phyloP scores from a whole-genome alignment of 2,113 vertebrate species.

The Jacana jacana region DNA sequence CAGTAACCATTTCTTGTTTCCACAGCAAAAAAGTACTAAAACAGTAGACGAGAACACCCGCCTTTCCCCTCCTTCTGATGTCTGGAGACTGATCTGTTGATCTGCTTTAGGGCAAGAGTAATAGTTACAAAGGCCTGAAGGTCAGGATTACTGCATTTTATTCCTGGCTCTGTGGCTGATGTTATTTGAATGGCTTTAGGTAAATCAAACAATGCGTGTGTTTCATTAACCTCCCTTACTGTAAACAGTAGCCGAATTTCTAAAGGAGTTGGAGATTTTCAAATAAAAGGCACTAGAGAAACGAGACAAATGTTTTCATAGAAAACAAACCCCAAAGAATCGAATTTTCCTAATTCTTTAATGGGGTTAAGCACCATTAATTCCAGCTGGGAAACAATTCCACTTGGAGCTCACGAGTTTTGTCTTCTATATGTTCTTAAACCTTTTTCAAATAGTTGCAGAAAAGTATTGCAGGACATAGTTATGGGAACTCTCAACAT shows the following conservation, averaged over 20 bases:
- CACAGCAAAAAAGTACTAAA: not conserved
- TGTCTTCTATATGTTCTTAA: not conserved
- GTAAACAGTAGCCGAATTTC: not conserved
- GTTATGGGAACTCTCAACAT: not conserved
- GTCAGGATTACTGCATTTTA: not conserved
- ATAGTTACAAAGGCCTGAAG: not conserved
- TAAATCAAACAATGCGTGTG: not conserved
- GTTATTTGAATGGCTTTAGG: not conserved
- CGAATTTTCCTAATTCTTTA: constrained; percentile 10
- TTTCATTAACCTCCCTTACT: not conserved
- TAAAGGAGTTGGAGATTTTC: not conserved
- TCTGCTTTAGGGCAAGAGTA: constrained; percentile 16
- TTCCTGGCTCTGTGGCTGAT: not conserved
- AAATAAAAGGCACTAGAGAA: not conserved
- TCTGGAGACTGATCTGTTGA: not conserved
- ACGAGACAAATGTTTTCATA: not conserved
- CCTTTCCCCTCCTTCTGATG: not conserved
- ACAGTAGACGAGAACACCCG: not conserved
- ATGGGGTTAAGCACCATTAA: constrained; percentile 3
- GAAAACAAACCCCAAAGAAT: not conserved
- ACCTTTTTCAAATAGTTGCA: not conserved
- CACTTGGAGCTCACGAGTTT: not conserved
- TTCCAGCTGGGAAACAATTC: constrained; percentile 30
- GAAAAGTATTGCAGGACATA: not conserved
- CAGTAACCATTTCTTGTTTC: not conserved